These are phyloP conservation scores for Colletes latitarsis DNA, from an alignment of 1,140 invertebrate species.

Conservation along the genomic window DNA sequence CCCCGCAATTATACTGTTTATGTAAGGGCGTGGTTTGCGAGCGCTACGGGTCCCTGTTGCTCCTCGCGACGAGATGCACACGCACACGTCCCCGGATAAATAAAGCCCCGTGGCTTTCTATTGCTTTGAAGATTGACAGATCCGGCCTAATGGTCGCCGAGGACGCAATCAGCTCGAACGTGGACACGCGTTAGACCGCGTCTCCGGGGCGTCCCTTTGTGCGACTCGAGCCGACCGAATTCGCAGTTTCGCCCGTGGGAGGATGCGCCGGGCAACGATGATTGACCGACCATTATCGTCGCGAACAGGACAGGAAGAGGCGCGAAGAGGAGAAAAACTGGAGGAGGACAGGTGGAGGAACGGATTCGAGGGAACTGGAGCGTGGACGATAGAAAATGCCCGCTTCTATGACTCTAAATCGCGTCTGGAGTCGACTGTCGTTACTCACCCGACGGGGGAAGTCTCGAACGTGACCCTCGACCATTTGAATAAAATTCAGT, in stretches of 20 bases:
- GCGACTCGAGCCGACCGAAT: constrained; percentile 6
- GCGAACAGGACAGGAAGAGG: background rate
- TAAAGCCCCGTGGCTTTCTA: constrained; percentile 62
- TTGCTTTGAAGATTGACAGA: constrained; percentile 67
- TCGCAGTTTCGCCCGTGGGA: constrained; percentile 19
- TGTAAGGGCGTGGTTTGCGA: constrained; percentile 75
- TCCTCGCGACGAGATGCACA: constrained; percentile 43
- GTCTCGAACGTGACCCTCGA: too few species aligned
- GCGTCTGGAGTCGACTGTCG: too few species aligned
- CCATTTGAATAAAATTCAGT: too few species aligned
- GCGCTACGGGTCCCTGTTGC: background rate
- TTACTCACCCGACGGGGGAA: too few species aligned
- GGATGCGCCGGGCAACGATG: constrained; percentile 53
- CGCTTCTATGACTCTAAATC: too few species aligned
- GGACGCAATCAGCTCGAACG: constrained; percentile 49
- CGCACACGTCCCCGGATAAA: constrained; percentile 59
- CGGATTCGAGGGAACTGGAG: background rate
- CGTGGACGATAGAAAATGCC: too few species aligned
- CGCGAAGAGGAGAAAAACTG: too few species aligned
- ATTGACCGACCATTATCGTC: constrained; percentile 56
- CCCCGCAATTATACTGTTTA: constrained; percentile 78
- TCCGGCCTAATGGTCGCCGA: constrained; percentile 53
- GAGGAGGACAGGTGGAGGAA: too few species aligned
- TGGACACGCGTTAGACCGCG: background rate
- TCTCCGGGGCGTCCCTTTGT: constrained; percentile 13